phyloP scores from a whole-genome alignment of 2,113 vertebrate genomes.

The Carollia perspicillata region DNA sequence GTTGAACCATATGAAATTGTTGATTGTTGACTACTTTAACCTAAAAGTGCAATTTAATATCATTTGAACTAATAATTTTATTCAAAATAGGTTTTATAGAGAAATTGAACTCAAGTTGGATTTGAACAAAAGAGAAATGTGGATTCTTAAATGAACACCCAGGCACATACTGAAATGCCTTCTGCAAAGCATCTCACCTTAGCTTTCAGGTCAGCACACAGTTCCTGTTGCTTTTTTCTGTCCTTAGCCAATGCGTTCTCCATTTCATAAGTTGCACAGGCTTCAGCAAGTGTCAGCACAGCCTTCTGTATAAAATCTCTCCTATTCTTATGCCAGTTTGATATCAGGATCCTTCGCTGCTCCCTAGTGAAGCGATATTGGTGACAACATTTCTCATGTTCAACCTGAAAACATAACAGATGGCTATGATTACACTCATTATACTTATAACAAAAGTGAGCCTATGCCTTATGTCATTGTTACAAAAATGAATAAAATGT shows the following conservation, averaged over 20 bases:
- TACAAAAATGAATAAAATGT: not conserved
- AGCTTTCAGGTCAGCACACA: slow-evolving; percentile 88
- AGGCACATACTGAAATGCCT: not conserved
- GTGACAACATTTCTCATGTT: slow-evolving; percentile 84
- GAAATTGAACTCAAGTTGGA: not conserved
- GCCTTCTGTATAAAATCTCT: slow-evolving; percentile 85
- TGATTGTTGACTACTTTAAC: not conserved
- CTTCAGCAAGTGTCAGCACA: slow-evolving; percentile 82
- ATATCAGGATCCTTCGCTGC: slow-evolving; percentile 80
- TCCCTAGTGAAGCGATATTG: slow-evolving; percentile 79
- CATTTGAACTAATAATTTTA: not conserved
- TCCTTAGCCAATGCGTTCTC: slow-evolving; percentile 80
- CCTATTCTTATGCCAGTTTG: slow-evolving; percentile 82
- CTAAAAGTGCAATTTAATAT: not conserved
- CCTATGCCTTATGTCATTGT: not conserved
- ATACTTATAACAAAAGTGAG: not conserved
- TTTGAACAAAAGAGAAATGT: not conserved
- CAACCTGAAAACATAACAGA: slow-evolving; percentile 79
- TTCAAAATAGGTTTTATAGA: slow-evolving; percentile 7
- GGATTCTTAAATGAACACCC: not conserved
- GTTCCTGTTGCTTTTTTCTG: slow-evolving; percentile 87
- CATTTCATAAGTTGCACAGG: slow-evolving; percentile 83
- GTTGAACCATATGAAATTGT: not conserved
- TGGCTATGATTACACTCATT: not conserved
- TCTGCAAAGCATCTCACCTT: slow-evolving; percentile 82